phyloP scores from a whole-genome alignment of 2,797 vertebrate species.

The Geotrypetes seraphini region DNA sequence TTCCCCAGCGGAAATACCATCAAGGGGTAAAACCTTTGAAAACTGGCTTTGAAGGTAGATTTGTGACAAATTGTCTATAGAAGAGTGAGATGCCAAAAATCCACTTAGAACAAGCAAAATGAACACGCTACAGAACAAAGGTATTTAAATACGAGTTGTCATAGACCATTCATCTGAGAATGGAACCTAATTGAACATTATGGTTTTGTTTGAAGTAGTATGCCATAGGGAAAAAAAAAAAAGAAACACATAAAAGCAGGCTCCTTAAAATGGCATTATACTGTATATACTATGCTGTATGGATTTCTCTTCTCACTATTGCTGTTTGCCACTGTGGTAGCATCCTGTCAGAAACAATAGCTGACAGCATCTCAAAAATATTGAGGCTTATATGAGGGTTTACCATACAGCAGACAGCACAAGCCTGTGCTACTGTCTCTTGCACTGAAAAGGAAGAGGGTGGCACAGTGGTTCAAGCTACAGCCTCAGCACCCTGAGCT shows the following conservation, averaged over 20 bases:
- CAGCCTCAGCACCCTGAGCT: too few species aligned
- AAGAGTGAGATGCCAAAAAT: background rate
- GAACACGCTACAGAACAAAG: background rate
- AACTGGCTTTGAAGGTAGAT: background rate
- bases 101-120: background rate
- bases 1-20: background rate
- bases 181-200: background rate
- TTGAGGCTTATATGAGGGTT: too few species aligned
- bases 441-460: too few species aligned
- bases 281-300: too few species aligned
- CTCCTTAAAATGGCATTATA: too few species aligned
- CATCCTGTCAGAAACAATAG: slow-evolving; percentile 11
- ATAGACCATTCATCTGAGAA: background rate
- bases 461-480: too few species aligned
- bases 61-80: background rate
- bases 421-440: too few species aligned
- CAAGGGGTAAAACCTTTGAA: background rate
- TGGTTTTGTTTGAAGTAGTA: background rate
- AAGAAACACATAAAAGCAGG: too few species aligned
- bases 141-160: background rate
- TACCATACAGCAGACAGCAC: too few species aligned
- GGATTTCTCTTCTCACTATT: slow-evolving; percentile 9
- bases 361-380: slow-evolving; percentile 19
- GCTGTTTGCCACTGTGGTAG: background rate
- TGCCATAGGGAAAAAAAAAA: too few species aligned